Evolutionary conservation across 2,113 vertebrate species (phyloP).

Genomic region (Acrocephalus arundinaceus): DNA sequence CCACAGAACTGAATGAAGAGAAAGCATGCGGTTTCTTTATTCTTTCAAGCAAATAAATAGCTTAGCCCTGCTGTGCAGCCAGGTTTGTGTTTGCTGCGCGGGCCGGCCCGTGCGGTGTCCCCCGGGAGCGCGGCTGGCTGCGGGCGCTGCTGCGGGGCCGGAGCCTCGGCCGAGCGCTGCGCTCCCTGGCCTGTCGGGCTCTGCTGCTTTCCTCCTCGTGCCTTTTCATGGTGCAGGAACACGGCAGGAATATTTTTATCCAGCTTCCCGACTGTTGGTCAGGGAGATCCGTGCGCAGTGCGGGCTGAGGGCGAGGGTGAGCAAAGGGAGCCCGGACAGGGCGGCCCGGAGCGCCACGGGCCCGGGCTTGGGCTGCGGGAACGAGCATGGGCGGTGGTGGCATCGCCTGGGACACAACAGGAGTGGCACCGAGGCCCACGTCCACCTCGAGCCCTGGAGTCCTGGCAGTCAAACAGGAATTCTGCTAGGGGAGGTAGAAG

Average conservation of each 20-base stretch:
- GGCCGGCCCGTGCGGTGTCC: background rate
- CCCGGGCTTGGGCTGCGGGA: accelerated
- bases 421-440: accelerated
- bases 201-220: background rate
- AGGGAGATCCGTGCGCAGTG: background rate
- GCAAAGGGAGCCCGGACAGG: accelerated
- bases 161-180: background rate
- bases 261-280: background rate
- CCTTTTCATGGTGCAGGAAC: background rate
- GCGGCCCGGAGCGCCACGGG: accelerated
- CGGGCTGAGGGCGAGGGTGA: accelerated
- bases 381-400: accelerated
- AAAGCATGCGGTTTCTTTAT: background rate
- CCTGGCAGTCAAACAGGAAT: background rate
- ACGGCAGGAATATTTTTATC: background rate
- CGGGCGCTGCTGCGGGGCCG: background rate
- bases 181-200: background rate
- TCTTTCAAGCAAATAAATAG: background rate
- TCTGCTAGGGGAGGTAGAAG: background rate
- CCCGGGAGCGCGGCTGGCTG: accelerated
- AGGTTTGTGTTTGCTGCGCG: background rate
- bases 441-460: background rate
- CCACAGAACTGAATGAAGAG: background rate
- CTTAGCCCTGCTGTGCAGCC: background rate
- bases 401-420: background rate